Percentiles rank a stretch among this genome's conserved stretches.
These are phyloP conservation scores for Cephonodes hylas DNA, from an alignment of 2,888 invertebrate genomes.

Conservation along the genomic window DNA sequence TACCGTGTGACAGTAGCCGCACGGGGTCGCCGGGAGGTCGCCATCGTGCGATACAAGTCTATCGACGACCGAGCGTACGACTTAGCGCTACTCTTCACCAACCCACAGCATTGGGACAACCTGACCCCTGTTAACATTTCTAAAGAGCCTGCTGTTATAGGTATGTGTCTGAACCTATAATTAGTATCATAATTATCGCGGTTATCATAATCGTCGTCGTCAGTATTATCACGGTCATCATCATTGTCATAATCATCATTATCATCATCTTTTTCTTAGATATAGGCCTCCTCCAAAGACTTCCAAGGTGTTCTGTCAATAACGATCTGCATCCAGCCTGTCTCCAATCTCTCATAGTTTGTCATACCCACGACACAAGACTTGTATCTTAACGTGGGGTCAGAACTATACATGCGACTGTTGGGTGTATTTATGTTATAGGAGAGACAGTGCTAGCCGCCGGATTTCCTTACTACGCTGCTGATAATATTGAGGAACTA, in stretches of 20 bases:
- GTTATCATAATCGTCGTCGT: background rate
- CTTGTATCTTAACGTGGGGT: no score
- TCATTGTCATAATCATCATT: no score
- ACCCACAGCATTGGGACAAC: constrained; percentile 55
- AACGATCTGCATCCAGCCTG: no score
- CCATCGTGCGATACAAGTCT: constrained; percentile 73
- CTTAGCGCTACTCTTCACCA: constrained; percentile 67
- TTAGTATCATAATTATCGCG: background rate
- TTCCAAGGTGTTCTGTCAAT: no score
- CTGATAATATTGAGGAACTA: constrained; percentile 59
- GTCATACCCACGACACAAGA: no score
- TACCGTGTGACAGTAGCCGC: constrained; percentile 66
- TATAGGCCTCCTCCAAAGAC: no score
- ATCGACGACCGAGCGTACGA: constrained; percentile 71
- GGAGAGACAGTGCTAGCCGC: constrained; percentile 81
- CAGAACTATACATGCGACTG: no score
- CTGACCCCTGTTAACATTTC: constrained; percentile 56
- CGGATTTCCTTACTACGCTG: constrained; percentile 82
- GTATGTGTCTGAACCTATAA: constrained; percentile 41
- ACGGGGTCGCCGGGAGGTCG: constrained; percentile 60
- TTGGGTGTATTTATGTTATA: constrained; percentile 45
- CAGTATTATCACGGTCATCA: no score
- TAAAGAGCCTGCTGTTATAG: constrained; percentile 55
- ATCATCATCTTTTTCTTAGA: no score
- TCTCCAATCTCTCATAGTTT: background rate